These are phyloP conservation scores for Adelphocoris suturalis DNA, from an alignment of 2,888 invertebrate species.

Conservation along the genomic window DNA sequence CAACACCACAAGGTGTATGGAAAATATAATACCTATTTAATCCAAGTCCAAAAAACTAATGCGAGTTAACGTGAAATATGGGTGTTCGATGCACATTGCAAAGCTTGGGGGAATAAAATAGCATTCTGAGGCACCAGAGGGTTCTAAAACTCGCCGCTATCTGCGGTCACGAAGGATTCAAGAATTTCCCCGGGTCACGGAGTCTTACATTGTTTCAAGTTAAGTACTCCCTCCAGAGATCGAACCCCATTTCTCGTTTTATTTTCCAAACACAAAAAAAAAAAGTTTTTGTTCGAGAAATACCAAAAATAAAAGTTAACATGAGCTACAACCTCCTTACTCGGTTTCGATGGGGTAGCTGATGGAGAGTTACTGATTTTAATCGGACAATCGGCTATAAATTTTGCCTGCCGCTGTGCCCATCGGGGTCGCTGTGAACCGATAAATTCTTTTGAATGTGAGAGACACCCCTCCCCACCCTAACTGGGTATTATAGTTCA, in stretches of 20 bases:
- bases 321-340: slow-evolving; percentile 5
- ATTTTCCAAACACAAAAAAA: background rate
- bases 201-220: background rate
- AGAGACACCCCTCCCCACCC: background rate
- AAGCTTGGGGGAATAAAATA: background rate
- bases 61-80: too few species aligned
- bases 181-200: background rate
- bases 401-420: background rate
- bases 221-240: background rate
- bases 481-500: background rate
- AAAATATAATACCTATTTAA: too few species aligned
- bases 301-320: slow-evolving; percentile 14
- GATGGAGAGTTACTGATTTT: slow-evolving; percentile 8
- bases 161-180: background rate
- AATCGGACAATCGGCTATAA: slow-evolving; percentile 48
- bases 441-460: slow-evolving; percentile 21
- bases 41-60: too few species aligned
- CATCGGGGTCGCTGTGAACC: background rate
- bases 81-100: background rate
- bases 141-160: background rate
- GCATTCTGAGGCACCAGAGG: background rate
- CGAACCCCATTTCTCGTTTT: background rate
- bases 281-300: background rate
- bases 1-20: too few species aligned
- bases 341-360: background rate